Conservation (phyloP, 2,888 invertebrate species). For the Melanargia galathea region DNA sequence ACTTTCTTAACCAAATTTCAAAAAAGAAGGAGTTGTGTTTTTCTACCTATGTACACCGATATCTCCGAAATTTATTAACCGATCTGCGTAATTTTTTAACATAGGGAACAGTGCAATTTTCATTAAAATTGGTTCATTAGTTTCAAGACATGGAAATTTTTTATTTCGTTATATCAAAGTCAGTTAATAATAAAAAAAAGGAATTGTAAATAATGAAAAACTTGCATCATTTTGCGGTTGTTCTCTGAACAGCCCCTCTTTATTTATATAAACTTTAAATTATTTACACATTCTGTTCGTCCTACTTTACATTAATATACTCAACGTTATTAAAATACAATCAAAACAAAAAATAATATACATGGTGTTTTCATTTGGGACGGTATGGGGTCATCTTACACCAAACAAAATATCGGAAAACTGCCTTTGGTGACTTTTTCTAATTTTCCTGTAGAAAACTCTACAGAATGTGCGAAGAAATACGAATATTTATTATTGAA, state of each 20-base stretch:
- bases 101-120: too few species aligned
- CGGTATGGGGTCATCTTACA: background rate
- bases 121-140: too few species aligned
- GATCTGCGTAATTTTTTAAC: too few species aligned
- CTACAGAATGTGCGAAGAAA: too few species aligned
- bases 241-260: conserved; percentile 76
- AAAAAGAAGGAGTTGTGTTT: too few species aligned
- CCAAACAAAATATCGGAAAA: background rate
- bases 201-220: conserved; percentile 29
- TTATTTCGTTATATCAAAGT: too few species aligned
- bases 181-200: background rate
- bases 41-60: too few species aligned
- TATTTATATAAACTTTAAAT: conserved; percentile 83
- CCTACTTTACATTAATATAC: conserved; percentile 81
- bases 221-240: conserved; percentile 53
- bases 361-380: conserved; percentile 43
- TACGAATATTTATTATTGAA: too few species aligned
- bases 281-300: conserved; percentile 79
- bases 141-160: too few species aligned
- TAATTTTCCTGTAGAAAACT: background rate
- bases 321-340: conserved; percentile 81
- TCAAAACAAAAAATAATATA: conserved; percentile 70
- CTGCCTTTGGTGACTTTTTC: background rate
- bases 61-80: too few species aligned
- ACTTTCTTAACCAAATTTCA: too few species aligned